Conservation (phyloP, 1,140 invertebrate species). For the Holcopasites calliopsidis region DNA sequence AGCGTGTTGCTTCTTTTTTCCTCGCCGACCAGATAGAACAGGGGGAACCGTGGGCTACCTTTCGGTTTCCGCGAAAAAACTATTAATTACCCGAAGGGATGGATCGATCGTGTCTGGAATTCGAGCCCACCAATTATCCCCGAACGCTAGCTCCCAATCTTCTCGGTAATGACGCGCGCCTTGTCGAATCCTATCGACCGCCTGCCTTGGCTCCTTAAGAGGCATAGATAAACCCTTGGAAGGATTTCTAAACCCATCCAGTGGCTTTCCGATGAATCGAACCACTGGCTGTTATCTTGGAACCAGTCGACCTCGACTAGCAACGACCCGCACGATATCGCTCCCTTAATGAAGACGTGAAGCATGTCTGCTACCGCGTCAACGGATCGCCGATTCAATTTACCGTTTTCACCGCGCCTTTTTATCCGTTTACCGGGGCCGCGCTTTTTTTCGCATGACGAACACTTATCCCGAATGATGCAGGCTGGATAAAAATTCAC, state of each 20-base stretch:
- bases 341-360: not conserved
- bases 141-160: not conserved
- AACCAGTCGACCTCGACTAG: conserved; percentile 10
- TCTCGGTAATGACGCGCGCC: not conserved
- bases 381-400: not conserved
- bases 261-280: too few species aligned
- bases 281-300: not conserved
- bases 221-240: not conserved
- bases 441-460: not conserved
- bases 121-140: conserved; percentile 75
- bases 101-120: conserved; percentile 69
- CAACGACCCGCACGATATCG: not conserved
- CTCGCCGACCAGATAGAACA: not conserved
- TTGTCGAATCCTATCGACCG: not conserved
- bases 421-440: too few species aligned
- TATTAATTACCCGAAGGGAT: conserved; percentile 73
- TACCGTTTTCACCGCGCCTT: not conserved
- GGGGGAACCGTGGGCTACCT: too few species aligned
- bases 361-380: not conserved
- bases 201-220: not conserved
- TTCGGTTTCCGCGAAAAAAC: conserved; percentile 60
- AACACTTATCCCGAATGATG: too few species aligned
- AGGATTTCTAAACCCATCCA: too few species aligned
- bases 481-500: too few species aligned
- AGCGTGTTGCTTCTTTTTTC: not conserved